These are phyloP conservation scores for Dromococcyx pavoninus DNA, from an alignment of 2,797 vertebrate species.

Conservation along the genomic window DNA sequence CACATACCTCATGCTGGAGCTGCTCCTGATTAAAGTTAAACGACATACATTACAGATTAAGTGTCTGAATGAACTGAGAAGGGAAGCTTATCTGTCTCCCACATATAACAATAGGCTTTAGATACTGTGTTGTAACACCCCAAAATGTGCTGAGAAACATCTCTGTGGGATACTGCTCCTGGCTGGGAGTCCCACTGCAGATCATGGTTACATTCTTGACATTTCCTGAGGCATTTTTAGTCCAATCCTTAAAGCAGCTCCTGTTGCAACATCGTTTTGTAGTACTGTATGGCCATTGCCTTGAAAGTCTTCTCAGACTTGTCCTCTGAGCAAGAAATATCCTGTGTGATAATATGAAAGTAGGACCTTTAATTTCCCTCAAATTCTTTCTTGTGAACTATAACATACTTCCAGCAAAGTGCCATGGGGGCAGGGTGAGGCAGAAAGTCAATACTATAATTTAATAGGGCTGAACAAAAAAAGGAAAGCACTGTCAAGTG, in stretches of 20 bases:
- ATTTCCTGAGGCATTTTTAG: not conserved
- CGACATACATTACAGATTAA: not conserved
- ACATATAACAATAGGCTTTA: not conserved
- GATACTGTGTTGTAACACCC: not conserved
- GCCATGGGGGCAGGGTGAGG: accelerated
- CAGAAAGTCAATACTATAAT: not conserved
- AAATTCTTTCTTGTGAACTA: not conserved
- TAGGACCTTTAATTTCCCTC: not conserved
- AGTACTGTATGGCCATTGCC: not conserved
- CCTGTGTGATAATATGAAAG: not conserved
- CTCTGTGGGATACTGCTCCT: not conserved
- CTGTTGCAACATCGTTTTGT: not conserved
- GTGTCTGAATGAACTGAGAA: not conserved
- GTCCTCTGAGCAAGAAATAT: not conserved
- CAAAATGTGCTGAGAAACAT: not conserved
- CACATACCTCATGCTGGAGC: not conserved
- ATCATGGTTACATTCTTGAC: no score
- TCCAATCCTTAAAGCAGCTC: not conserved
- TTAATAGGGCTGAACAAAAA: not conserved
- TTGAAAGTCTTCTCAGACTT: not conserved
- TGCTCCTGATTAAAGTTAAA: not conserved
- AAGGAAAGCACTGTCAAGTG: not conserved
- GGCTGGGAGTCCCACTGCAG: not conserved
- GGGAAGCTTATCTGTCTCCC: not conserved
- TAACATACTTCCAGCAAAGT: not conserved